Conservation (phyloP, 1,140 invertebrate species). For the Drosophila tristis region DNA sequence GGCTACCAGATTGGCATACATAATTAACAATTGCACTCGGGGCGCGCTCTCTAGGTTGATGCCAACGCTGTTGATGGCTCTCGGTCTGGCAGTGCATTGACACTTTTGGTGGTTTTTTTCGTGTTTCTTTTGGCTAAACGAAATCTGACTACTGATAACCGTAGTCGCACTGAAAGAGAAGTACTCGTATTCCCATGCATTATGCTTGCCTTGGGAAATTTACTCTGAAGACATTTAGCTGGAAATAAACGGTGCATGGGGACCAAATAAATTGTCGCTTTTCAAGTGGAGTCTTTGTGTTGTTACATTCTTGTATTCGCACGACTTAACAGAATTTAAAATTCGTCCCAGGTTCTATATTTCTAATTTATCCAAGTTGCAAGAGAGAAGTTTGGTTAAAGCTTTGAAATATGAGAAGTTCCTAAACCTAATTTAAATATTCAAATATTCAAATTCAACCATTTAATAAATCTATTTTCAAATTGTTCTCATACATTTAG, state of each 20-base stretch:
- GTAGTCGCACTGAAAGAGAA: not conserved
- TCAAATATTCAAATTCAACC: no score
- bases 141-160: conserved; percentile 52
- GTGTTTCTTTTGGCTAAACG: conserved; percentile 24
- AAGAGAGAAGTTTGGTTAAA: no score
- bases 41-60: conserved; percentile 50
- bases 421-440: no score
- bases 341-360: no score
- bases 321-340: no score
- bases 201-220: conserved; percentile 54
- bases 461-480: no score
- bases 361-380: no score
- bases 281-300: not conserved
- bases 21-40: conserved; percentile 73
- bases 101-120: conserved; percentile 31
- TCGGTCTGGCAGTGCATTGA: conserved; percentile 61
- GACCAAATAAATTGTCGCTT: conserved; percentile 21
- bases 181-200: conserved; percentile 20
- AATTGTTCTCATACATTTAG: no score
- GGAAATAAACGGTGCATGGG: conserved; percentile 6
- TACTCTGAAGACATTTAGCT: conserved; percentile 19
- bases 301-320: no score
- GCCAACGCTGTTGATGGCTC: conserved; percentile 27
- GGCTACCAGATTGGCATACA: conserved; percentile 72
- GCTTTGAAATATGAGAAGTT: no score